Evolutionary conservation across 2,113 vertebrate species (phyloP).

Genomic region (Hippocampus comes): DNA sequence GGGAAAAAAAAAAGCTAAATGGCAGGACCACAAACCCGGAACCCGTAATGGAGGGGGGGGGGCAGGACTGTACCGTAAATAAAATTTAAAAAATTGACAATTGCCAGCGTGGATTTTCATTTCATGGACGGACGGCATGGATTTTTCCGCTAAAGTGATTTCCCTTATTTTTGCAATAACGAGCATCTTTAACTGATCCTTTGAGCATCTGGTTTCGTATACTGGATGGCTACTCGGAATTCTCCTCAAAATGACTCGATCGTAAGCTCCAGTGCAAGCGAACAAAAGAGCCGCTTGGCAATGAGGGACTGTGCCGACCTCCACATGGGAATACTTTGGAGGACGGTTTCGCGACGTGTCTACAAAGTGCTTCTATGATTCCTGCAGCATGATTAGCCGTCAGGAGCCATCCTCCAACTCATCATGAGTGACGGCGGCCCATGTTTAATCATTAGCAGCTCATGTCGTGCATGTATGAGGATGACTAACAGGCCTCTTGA

Average conservation of each 20-base stretch:
- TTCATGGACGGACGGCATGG: background rate
- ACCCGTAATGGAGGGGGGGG: no score
- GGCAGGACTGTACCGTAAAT: no score
- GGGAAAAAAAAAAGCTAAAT: no score
- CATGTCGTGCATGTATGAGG: background rate
- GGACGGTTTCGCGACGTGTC: background rate
- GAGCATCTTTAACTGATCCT: background rate
- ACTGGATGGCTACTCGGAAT: background rate
- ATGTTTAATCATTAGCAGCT: background rate
- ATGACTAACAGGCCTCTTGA: background rate
- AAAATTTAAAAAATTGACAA: no score
- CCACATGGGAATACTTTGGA: constrained; percentile 3
- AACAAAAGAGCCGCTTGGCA: background rate
- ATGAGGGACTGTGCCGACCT: background rate
- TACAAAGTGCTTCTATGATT: background rate
- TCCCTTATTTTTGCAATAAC: background rate
- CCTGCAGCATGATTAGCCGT: background rate
- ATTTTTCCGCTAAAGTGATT: background rate
- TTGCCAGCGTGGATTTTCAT: background rate
- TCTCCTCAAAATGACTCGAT: background rate
- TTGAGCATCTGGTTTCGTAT: background rate
- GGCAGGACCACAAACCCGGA: no score
- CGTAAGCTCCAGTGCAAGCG: background rate
- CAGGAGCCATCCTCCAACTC: background rate
- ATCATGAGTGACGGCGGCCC: background rate